Percentiles rank a stretch among this genome's conserved stretches.
phyloP scores from a whole-genome alignment of 2,888 invertebrate species.

The Macrosoma leucophasiata region DNA sequence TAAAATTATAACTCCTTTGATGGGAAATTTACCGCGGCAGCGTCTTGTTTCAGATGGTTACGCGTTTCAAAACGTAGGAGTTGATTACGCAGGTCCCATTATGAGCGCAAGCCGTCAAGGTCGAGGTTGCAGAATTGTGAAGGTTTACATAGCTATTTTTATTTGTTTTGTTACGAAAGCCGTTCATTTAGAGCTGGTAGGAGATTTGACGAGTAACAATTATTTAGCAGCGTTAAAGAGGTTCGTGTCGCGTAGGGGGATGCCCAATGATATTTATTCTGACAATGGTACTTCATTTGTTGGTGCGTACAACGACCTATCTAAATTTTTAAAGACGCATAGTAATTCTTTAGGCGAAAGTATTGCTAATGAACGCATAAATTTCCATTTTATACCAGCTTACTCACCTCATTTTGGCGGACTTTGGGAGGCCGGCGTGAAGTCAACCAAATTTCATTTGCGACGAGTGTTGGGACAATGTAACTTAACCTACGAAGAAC shows the following conservation, averaged over 20 bases:
- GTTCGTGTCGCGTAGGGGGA: constrained; percentile 22
- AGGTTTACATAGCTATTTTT: constrained; percentile 22
- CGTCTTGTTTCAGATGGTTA: constrained; percentile 16
- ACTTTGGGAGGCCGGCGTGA: constrained; percentile 9
- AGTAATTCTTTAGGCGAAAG: constrained; percentile 9
- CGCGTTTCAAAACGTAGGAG: constrained; percentile 14
- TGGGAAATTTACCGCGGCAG: constrained; percentile 26
- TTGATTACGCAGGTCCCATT: constrained; percentile 26
- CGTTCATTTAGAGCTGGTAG: constrained; percentile 24
- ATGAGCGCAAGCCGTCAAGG: constrained; percentile 13
- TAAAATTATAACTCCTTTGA: constrained; percentile 18
- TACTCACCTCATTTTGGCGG: constrained; percentile 11
- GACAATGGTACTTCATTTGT: constrained; percentile 27
- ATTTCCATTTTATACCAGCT: constrained; percentile 5
- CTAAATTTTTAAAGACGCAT: constrained; percentile 15
- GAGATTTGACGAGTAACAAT: constrained; percentile 24
- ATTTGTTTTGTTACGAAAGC: constrained; percentile 24
- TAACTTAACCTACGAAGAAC: constrained; percentile 8
- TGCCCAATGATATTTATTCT: constrained; percentile 20
- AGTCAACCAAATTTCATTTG: constrained; percentile 10
- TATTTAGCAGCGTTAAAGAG: constrained; percentile 20
- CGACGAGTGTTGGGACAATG: constrained; percentile 8
- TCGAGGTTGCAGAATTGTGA: constrained; percentile 19
- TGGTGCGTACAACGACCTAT: constrained; percentile 23
- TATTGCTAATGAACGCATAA: constrained; percentile 12